These are phyloP conservation scores for Drosophila takahashii DNA, from an alignment of 1,140 invertebrate genomes.

Conservation along the genomic window DNA sequence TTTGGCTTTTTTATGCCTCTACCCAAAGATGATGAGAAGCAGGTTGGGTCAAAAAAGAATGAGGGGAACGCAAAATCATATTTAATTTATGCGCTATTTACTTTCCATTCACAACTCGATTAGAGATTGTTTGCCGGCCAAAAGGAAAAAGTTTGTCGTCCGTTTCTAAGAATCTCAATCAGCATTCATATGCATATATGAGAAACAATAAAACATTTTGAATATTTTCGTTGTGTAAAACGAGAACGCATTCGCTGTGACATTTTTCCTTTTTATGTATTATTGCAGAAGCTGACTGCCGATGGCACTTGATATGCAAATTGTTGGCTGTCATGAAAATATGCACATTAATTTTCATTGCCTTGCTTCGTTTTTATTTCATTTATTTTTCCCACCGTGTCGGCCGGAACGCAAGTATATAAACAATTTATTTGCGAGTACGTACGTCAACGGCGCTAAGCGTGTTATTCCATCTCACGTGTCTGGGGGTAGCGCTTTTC, in stretches of 20 bases:
- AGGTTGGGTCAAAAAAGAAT: constrained; percentile 6
- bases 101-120: constrained; percentile 55
- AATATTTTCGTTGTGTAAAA: constrained; percentile 32
- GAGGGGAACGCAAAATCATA: constrained; percentile 41
- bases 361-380: constrained; percentile 25
- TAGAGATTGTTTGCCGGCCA: constrained; percentile 12
- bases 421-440: constrained; percentile 38
- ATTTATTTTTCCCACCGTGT: constrained; percentile 17
- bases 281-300: constrained; percentile 5
- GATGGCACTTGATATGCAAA: constrained; percentile 74
- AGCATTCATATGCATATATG: constrained; percentile 51
- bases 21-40: neutral
- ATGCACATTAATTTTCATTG: constrained; percentile 75
- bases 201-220: constrained; percentile 50
- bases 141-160: constrained; percentile 8
- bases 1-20: constrained; percentile 23
- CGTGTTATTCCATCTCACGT: constrained; percentile 45
- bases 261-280: constrained; percentile 35
- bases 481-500: constrained; percentile 3
- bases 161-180: constrained; percentile 32
- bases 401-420: constrained; percentile 21
- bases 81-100: constrained; percentile 59
- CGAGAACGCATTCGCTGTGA: constrained; percentile 22
- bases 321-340: constrained; percentile 76
- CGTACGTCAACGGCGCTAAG: constrained; percentile 43